Percentiles rank a stretch among this genome's conserved stretches.
These are phyloP conservation scores for Drosophila kuntzei DNA, from an alignment of 2,888 invertebrate genomes.

Conservation along the genomic window DNA sequence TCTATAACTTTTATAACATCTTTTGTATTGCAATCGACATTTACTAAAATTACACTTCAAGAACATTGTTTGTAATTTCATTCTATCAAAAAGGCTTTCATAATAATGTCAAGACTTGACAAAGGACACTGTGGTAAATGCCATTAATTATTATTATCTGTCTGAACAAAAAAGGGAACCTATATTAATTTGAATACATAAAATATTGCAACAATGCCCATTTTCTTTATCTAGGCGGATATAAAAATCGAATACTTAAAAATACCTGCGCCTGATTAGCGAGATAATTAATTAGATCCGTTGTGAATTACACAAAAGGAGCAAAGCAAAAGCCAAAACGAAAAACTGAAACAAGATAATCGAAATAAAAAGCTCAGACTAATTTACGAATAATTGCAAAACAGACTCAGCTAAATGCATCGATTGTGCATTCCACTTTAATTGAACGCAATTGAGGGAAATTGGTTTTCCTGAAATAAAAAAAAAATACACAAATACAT, in stretches of 20 bases:
- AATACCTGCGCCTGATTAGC: background rate
- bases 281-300: background rate
- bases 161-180: background rate
- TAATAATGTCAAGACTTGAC: background rate
- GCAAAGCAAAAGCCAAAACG: background rate
- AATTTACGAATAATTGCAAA: background rate
- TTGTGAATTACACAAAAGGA: background rate
- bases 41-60: background rate
- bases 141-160: background rate
- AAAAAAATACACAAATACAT: background rate
- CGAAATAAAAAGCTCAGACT: background rate
- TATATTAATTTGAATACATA: background rate
- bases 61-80: background rate
- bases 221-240: too few species aligned
- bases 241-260: background rate
- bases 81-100: background rate
- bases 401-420: background rate
- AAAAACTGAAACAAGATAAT: background rate
- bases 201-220: background rate
- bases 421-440: background rate
- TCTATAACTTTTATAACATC: constrained; percentile 2
- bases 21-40: background rate
- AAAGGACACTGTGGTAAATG: background rate
- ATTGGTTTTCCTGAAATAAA: background rate
- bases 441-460: background rate